Conservation (phyloP, 2,888 invertebrate genomes). For the Euzetes globulus region DNA sequence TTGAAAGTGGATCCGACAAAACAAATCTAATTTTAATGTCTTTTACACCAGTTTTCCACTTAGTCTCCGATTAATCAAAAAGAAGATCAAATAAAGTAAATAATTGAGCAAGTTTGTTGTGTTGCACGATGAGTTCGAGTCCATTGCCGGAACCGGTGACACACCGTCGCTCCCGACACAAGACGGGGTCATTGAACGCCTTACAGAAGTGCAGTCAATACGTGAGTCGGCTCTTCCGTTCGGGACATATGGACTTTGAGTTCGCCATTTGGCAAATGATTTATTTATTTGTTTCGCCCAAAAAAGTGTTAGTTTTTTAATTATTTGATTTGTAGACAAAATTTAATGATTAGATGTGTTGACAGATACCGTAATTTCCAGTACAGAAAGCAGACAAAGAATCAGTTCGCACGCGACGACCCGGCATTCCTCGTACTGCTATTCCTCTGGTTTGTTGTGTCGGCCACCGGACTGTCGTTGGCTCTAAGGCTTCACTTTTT, state of each 20-base stretch:
- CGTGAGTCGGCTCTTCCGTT: slow-evolving; percentile 71
- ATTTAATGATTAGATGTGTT: not conserved
- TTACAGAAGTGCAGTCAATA: slow-evolving; percentile 53
- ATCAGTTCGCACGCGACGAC: slow-evolving; percentile 97
- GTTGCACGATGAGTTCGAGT: not conserved
- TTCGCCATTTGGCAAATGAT: slow-evolving; percentile 99
- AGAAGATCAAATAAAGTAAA: too few relatives aligned
- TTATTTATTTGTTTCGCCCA: slow-evolving; percentile 84
- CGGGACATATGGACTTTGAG: slow-evolving; percentile 98
- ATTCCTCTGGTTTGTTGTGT: slow-evolving; percentile 72
- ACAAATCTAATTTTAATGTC: too few relatives aligned
- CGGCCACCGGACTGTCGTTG: slow-evolving; percentile 79
- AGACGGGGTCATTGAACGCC: slow-evolving; percentile 60
- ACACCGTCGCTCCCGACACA: slow-evolving; percentile 60
- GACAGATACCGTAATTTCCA: slow-evolving; percentile 78
- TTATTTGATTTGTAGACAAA: not conserved
- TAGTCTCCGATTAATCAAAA: too few relatives aligned
- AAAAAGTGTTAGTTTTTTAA: slow-evolving; percentile 61
- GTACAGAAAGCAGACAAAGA: slow-evolving; percentile 95
- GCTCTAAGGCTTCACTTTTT: slow-evolving; percentile 60
- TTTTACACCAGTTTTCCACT: too few relatives aligned
- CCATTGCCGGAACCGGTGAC: slow-evolving; percentile 37
- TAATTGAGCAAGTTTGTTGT: too few relatives aligned
- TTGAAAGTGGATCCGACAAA: too few relatives aligned
- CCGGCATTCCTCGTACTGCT: slow-evolving; percentile 93